Base-by-base conservation (phyloP, 2,113 vertebrate species). In the Pygoscelis adeliae region DNA sequence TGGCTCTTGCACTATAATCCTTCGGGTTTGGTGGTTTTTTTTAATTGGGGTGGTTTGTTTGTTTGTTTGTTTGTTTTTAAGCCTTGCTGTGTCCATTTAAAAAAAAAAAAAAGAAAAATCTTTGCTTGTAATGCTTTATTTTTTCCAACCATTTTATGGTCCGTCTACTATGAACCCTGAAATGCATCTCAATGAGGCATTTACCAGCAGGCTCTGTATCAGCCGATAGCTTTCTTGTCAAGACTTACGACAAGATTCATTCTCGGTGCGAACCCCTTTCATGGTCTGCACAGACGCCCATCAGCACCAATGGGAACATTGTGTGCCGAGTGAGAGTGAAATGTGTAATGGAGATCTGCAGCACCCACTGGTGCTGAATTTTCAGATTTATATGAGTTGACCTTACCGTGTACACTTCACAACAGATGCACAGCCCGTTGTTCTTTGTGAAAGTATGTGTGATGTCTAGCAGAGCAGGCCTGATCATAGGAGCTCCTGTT, bases 391-490 rank as follows among this genome's bases (percentile, higher is more conserved):
- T 34, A 11, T 9, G 16, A 40, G 55, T 2, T 38, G 55, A 69
- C 74, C 99, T 98, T 98, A 99, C 99, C 99, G 97, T 97, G 95
- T 99, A 99, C 61, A 99, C 98, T 97, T 99, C 99, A 73, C 99
- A 99, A 87, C 98, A 99, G 80, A 99, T 95, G 69, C 99, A 99
- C 63, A 99, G 98, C 58, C 99, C 99, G 1, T 98, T 99, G 96
- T 98, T 99, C 97, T 99, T 99, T 1, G 99, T 98, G 85, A 99
- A 98, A 63, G 98, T 98, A 12, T 99, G 98, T 11, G 99, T 98
- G 85, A 99, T 97, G 94, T 99, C 99, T 23, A 99, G 97, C 56
- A 99, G 98, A 76, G 99, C 99, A 22, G 99, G 99, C 87, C 99
- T 99, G 71, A 93, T 95, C 98, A 98, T 99, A 38, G 99, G 98